Evolutionary conservation across 2,888 invertebrate genomes (phyloP), one percentile per base, ranked within the genome.

Genomic region (Plebejus argus): DNA sequence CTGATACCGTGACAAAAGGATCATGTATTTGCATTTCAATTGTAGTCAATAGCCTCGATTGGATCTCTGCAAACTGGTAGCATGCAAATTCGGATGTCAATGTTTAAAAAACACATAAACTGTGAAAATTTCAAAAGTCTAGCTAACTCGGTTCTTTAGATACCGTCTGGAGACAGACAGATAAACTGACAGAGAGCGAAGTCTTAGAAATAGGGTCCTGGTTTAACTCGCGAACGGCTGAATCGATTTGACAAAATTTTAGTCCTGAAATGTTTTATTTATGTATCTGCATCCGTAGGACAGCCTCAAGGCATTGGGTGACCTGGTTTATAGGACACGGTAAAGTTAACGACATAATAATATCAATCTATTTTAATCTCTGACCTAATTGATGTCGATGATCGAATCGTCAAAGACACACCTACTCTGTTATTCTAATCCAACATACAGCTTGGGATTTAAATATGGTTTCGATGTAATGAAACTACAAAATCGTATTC

Each of bases 381-480:
- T 61, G 61, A 61, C 61, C 61, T 23, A 61, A 23, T 61, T 23
- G 23, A 10, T 61, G 10, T 61, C 61, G 23, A 23, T 12, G 20
- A 61, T 23, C 61, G 61, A 61, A 61, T 61, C 58, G 20, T 58
- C 23, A 23, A 61, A 61, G 61, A 20, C 61, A 61, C 61, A 61
- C 61, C 61, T 61, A 61, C 23, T 58, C 18, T 53, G 18, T 53
- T 53, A 5, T 53, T 45, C 10, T 53, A 53, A 18, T 18, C 18
- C 18, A 12, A 15, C 39, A 15, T 15, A 4, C 49, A 1, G 15
- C 15, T 15, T 49, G 49, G 7, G n/a, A 3, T 6, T 56, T 56
- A n/a, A n/a, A 49, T 53, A 18, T 53, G 0, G 5, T 53, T 53
- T 49, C 3, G 49, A 0, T 15, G 4, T 49, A 49, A 4, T 12